Evolutionary conservation across 2,113 vertebrate species (phyloP), one percentile per base, ranked within the genome.

Genomic region (Epinephelus fuscoguttatus): DNA sequence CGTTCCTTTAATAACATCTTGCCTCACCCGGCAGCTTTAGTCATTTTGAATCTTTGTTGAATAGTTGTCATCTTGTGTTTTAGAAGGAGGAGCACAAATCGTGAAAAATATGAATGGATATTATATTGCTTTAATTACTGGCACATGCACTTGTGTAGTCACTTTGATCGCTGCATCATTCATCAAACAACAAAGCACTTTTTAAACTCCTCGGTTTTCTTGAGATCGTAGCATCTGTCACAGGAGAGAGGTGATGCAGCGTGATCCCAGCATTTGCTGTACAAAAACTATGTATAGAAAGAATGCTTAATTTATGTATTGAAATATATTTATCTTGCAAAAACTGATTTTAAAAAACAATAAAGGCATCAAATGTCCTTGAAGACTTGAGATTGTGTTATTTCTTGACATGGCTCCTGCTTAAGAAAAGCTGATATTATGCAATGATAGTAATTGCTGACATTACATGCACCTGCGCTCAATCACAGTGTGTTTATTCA

Each of bases 341-440:
- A 70, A 57, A 18, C 3, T 53, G 4, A 67, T 60, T 1, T 33
- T 60, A 37, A 64, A 67, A 55, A 3, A 33, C 10, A 93, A 91
- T 91, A 93, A 93, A 94, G 52, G 8, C 69, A 70, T 82, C 0
- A 74, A 13, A 82, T 84, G 52, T 79, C 83, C 12, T 81, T 59
- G 13, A 61, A 75, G 4, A 42, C 12, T 30, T 57, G 25, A 9
- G 15, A 18, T 76, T 4, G 9, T 74, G 71, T 82, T 21, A 1
- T 74, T 73, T 27, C 64, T 25, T 55, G 0, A 60, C 30, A 45
- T 4, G 1, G 7, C n/a, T 23, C 1, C n/a, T 2, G 19, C 1
- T 52, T 55, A 30, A 7, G 3, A 45, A 68, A 50, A 2, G 2
- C 23, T 69, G 3, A 45, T 37, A 61, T 40, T 0, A 70, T 47